Base-by-base conservation (phyloP, 2,888 invertebrate genomes). In the Siphlonurus alternatus region DNA sequence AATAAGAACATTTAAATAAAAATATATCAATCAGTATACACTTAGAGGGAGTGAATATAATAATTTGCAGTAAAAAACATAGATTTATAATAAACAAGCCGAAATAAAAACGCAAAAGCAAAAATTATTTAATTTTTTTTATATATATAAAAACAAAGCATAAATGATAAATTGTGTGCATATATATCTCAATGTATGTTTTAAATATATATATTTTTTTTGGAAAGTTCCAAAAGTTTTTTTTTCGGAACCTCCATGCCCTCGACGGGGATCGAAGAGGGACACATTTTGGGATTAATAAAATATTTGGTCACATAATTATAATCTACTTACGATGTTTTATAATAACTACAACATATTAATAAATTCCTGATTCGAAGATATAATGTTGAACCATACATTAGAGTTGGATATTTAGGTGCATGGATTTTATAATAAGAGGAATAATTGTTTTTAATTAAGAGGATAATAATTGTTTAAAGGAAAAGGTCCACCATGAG, bases 161-260 rank as follows among this genome's bases (percentile, higher is more conserved):
- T 10, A 38, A 38, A 38, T 38, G 15, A 38, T 38, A 38, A 38
- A 10, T 38, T 38, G 38, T 38, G 38, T 38, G 38, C 38, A 38
- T 38, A 38, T 38, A 38, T 38, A 38, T 38, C 7, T 38, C n/a
- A n/a, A n/a, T n/a, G n/a, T n/a, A n/a, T n/a, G n/a, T n/a, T n/a
- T n/a, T n/a, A n/a, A n/a, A n/a, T n/a, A n/a, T n/a, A n/a, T n/a
- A n/a, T n/a, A n/a, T n/a, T n/a, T n/a, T 38, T 5, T 10, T 38
- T 38, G 38, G 38, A 38, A 38, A 38, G 38, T 38, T 38, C 38
- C 38, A 38, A 38, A 38, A 38, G 5, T 5, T 38, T 38, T 38
- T 38, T 38, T 38, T 38, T 56, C 22, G 56, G 56, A 56, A 56
- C 56, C 22, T 22, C 56, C 56, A 56, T 56, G 56, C 56, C 56